Base-by-base conservation (phyloP, 2,888 invertebrate genomes). In the Cryptocephalus moraei region DNA sequence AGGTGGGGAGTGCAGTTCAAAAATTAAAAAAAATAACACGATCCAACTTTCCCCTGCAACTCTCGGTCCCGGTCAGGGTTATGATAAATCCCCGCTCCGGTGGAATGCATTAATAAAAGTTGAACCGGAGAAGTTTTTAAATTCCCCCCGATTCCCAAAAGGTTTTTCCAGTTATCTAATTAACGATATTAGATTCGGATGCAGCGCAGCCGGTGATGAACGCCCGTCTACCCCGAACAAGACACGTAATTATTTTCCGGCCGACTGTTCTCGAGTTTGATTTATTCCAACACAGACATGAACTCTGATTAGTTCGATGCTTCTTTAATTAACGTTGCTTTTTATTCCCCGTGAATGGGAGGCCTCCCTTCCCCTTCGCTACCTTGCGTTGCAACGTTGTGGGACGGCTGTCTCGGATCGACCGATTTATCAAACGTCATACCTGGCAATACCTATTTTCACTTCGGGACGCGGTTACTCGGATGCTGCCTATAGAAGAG, bases 251-350 rank as follows among this genome's bases (percentile, higher is more conserved):
- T 71, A 71, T 71, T 71, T 71, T 67, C 65, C 63, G 65, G 63
- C 66, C 66, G 66, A 65, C 68, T 54, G 65, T 64, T 66, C 65
- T 63, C 32, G 67, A 69, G 68, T 71, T 71, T 71, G 71, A 71
- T 71, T 71, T 71, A 71, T 71, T 65, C 61, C 63, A 62, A 67
- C 68, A 69, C 67, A 63, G 68, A 69, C 70, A 63, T 67, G 66
- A 66, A 67, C 67, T 66, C 70, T 69, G 70, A 71, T 71, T 71
- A 70, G 70, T 69, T 70, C 68, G 69, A 70, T 70, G 70, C 68
- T 69, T 68, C 71, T 70, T 70, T 70, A 71, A 71, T 71, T 71
- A 71, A 69, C 68, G 68, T 62, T 62, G 59, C 59, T 63, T 64
- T 66, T 62, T 66, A 61, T 65, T 63, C 61, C 62, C 63, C 59